Evolutionary conservation across 2,113 vertebrate species (phyloP).

Genomic region (Rousettus leschenaultii): DNA sequence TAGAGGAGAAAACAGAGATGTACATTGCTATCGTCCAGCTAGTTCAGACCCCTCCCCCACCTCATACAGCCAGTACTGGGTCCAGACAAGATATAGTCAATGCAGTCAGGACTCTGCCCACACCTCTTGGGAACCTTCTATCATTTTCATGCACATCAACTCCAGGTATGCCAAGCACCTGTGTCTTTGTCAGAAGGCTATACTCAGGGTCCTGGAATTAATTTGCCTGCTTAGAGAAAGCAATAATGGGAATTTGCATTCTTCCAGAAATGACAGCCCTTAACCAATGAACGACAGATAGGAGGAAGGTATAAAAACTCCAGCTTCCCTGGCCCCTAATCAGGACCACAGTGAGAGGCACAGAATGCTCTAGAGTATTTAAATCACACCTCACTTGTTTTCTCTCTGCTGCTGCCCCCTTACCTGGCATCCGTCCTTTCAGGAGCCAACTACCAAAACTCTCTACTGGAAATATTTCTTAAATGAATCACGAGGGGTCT

Average conservation of each 20-base stretch:
- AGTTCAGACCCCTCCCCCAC: accelerated
- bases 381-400: neutral
- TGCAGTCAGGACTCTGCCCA: neutral
- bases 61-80: accelerated
- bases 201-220: neutral
- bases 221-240: neutral
- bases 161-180: neutral
- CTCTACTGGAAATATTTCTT: neutral
- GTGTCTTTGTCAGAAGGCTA: neutral
- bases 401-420: neutral
- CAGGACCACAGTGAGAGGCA: neutral
- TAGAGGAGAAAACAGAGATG: neutral
- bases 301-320: neutral
- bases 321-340: too few relatives aligned
- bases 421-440: neutral
- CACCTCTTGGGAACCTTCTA: neutral
- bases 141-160: neutral
- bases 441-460: neutral
- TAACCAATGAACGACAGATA: neutral
- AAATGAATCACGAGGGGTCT: neutral
- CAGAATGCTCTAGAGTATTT: neutral
- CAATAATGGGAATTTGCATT: neutral
- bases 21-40: neutral
- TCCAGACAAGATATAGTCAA: accelerated
- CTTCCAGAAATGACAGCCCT: neutral